phyloP scores from a whole-genome alignment of 2,113 vertebrate genomes.

The Epinephelus fuscoguttatus region DNA sequence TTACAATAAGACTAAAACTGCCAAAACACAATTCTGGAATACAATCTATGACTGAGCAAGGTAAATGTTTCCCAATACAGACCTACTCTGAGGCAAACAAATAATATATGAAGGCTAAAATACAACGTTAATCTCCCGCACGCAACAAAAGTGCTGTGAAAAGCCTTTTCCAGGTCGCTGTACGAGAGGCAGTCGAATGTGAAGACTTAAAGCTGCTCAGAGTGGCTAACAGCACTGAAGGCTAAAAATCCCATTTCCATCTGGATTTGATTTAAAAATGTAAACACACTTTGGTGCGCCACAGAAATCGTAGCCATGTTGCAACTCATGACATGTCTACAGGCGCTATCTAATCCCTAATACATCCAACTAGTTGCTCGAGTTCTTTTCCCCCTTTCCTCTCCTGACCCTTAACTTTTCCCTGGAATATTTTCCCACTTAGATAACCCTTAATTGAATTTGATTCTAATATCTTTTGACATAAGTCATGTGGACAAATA shows the following conservation, averaged over 20 bases:
- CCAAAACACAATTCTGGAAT: background rate
- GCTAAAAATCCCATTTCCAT: constrained; percentile 70
- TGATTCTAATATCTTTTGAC: constrained; percentile 69
- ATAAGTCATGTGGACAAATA: constrained; percentile 58
- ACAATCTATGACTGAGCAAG: background rate
- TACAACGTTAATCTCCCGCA: constrained; percentile 40
- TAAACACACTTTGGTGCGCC: constrained; percentile 74
- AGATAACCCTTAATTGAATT: constrained; percentile 69
- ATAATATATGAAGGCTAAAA: constrained; percentile 37
- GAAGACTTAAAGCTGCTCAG: constrained; percentile 67
- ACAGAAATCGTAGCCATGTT: constrained; percentile 58
- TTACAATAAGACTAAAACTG: background rate
- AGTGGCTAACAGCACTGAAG: constrained; percentile 66
- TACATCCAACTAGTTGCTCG: constrained; percentile 15
- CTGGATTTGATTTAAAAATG: constrained; percentile 80
- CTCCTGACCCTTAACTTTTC: constrained; percentile 2
- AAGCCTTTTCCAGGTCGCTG: constrained; percentile 49
- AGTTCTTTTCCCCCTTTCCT: constrained; percentile 10
- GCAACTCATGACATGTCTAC: constrained; percentile 61
- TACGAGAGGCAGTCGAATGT: constrained; percentile 59
- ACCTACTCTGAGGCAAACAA: constrained; percentile 6
- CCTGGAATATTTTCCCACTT: constrained; percentile 4
- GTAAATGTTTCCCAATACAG: constrained; percentile 7
- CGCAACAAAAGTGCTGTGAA: constrained; percentile 39
- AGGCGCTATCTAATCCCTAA: constrained; percentile 58